These are phyloP conservation scores for Stratiomys singularior DNA, from an alignment of 2,888 invertebrate species.

Conservation along the genomic window DNA sequence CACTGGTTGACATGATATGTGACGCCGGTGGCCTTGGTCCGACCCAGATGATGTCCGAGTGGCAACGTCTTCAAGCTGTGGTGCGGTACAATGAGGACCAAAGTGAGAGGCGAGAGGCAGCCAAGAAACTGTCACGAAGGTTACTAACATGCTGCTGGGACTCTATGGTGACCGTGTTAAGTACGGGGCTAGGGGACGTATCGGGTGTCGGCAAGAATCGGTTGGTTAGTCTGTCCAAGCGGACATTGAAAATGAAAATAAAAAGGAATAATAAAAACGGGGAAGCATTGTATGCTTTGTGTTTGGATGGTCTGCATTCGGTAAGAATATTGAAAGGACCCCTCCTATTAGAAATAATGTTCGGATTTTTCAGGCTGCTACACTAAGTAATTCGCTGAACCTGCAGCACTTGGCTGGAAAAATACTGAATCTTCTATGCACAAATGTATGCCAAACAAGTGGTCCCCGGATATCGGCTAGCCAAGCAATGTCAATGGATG, in stretches of 20 bases:
- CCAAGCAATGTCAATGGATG: constrained; percentile 92
- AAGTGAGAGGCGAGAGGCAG: constrained; percentile 81
- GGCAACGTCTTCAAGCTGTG: constrained; percentile 85
- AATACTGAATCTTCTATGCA: constrained; percentile 85
- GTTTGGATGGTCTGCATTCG: constrained; percentile 90
- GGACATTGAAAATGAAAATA: constrained; percentile 64
- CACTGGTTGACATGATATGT: constrained; percentile 66
- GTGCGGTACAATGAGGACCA: constrained; percentile 72
- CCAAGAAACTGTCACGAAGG: constrained; percentile 78
- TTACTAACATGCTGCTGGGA: constrained; percentile 93
- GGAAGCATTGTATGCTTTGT: constrained; percentile 84
- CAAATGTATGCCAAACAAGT: constrained; percentile 86
- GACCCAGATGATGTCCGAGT: constrained; percentile 87
- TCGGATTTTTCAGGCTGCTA: constrained; percentile 83
- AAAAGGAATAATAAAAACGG: constrained; percentile 69
- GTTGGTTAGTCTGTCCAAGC: constrained; percentile 71
- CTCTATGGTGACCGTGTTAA: constrained; percentile 87
- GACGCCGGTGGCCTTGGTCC: constrained; percentile 87
- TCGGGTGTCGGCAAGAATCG: constrained; percentile 67
- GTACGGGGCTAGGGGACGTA: constrained; percentile 75
- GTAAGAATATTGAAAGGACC: no score
- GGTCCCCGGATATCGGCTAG: constrained; percentile 84
- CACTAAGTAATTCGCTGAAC: constrained; percentile 87
- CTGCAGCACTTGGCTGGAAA: constrained; percentile 91
- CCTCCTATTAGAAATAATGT: no score